Base-by-base conservation (phyloP, 2,113 vertebrate genomes). In the Proterorhinus semilunaris region DNA sequence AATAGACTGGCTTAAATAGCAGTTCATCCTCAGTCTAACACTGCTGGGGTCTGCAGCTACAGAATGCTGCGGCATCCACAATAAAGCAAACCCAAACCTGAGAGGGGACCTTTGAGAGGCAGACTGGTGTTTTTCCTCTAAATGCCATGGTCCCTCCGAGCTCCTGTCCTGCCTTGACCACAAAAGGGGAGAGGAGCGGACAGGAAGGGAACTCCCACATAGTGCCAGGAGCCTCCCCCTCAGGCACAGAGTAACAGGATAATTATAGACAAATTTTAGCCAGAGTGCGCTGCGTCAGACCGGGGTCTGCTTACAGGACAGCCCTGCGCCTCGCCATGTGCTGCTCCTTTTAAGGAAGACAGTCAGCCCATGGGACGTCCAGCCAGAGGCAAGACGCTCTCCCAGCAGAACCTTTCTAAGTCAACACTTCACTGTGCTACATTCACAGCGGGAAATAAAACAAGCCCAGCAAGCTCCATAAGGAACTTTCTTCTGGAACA, bases 341-440 rank as follows among this genome's bases (percentile, higher is more conserved):
- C 80, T 80, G 84, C 81, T 83, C 91, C 92, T 92, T 93, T 82
- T 91, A 91, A 91, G 91, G 72, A 76, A 84, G 81, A 66, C 82
- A 62, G 50, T 69, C 36, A 10, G 74, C 49, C 70, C 10, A 70
- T 48, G 50, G 48, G 54, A 74, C 66, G 68, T 62, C 72, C 58
- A 46, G 71, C 66, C 58, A 52, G 65, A 78, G 65, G 61, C 68
- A 36, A 45, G 63, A 54, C 58, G 2, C 63, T 54, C 65, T 51
- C 66, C 53, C 62, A 62, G 5, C 4, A 4, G 42, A 58, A 43
- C 45, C n/a, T 46, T 44, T 61, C 4, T n/a, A 45, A 61, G 58
- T 13, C 58, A 42, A 61, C 49, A 51, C 11, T 21, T 55, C 42
- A 44, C 0, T 46, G 78, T 78, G 72, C 74, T 72, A 84, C 50